A percentile compares a stretch with the other conserved stretches of the same genome.
Conservation (phyloP, 2,888 invertebrate genomes). For the Bombylius major region DNA sequence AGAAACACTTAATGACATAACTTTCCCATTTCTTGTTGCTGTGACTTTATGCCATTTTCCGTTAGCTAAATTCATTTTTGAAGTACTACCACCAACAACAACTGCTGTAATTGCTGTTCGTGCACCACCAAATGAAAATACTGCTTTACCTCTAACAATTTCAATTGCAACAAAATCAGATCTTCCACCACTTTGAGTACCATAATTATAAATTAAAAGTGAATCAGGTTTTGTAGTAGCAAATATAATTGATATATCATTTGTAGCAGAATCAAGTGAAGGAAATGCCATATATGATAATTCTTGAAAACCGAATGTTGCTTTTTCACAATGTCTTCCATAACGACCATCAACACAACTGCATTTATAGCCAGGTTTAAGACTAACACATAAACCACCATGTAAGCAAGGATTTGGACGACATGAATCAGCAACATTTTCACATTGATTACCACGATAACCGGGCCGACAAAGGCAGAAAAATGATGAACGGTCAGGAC, state of each 20-base stretch:
- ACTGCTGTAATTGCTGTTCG: constrained; percentile 78
- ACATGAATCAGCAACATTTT: constrained; percentile 78
- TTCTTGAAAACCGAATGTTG: constrained; percentile 79
- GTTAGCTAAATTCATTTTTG: constrained; percentile 50
- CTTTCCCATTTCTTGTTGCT: constrained; percentile 79
- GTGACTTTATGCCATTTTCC: constrained; percentile 88
- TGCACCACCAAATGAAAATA: constrained; percentile 82
- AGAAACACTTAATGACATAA: constrained; percentile 71
- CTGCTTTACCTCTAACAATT: constrained; percentile 66
- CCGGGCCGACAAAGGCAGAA: constrained; percentile 87
- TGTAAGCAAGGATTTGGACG: constrained; percentile 85
- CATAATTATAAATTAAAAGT: constrained; percentile 83
- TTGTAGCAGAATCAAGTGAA: constrained; percentile 72
- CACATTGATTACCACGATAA: constrained; percentile 83
- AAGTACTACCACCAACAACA: constrained; percentile 42
- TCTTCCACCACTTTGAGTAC: constrained; percentile 72
- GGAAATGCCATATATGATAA: constrained; percentile 84
- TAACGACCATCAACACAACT: constrained; percentile 80
- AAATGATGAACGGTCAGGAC: constrained; percentile 75
- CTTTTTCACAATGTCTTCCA: constrained; percentile 81
- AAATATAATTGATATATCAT: constrained; percentile 82
- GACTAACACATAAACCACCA: constrained; percentile 75
- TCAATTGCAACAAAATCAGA: constrained; percentile 90
- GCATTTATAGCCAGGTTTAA: constrained; percentile 78
- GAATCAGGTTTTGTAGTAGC: constrained; percentile 80